Conservation (phyloP, 2,888 invertebrate genomes). For the Diarsia mendica region DNA sequence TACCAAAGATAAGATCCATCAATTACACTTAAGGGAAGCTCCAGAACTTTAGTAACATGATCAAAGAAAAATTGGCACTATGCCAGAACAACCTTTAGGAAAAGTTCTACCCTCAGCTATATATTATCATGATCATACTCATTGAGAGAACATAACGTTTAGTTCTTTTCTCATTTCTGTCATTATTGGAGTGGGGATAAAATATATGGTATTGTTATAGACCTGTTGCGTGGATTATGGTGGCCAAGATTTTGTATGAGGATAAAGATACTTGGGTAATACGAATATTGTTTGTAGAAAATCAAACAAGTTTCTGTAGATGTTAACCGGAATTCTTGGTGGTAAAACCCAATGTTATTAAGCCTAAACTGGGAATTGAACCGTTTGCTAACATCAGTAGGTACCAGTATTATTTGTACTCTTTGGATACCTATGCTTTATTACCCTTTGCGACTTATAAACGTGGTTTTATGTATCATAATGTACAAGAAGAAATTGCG, state of each 20-base stretch:
- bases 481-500: neutral
- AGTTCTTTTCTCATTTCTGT: slow-evolving; percentile 26
- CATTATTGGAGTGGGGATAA: slow-evolving; percentile 6
- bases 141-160: slow-evolving; percentile 24
- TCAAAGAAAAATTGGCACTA: slow-evolving; percentile 21
- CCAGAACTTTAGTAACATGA: slow-evolving; percentile 2
- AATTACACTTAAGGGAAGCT: neutral
- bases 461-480: neutral
- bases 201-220: slow-evolving; percentile 18
- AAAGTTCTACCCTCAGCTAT: slow-evolving; percentile 21
- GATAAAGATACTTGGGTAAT: too few relatives aligned
- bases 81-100: slow-evolving; percentile 14
- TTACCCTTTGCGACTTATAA: neutral
- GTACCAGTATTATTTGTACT: neutral
- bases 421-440: neutral
- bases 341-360: neutral
- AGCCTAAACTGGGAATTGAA: neutral
- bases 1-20: neutral
- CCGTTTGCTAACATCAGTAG: too few relatives aligned
- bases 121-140: slow-evolving; percentile 36
- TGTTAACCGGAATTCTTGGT: neutral
- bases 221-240: slow-evolving; percentile 39
- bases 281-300: neutral
- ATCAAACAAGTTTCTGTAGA: neutral
- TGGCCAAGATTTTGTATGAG: neutral